Conservation (phyloP, 2,113 vertebrate genomes). For the Equus przewalskii region DNA sequence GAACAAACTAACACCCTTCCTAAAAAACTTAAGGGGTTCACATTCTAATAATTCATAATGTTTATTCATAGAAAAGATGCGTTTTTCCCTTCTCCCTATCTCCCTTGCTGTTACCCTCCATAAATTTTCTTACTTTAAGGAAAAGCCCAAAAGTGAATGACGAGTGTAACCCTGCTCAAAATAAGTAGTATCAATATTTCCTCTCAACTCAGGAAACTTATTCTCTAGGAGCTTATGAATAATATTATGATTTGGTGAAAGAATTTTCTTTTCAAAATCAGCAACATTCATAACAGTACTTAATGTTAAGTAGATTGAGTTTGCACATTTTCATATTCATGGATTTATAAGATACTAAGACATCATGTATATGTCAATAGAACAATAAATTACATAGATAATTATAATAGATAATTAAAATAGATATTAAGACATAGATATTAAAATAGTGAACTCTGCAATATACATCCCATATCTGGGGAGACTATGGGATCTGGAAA, state of each 20-base stretch:
- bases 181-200: background rate
- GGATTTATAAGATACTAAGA: background rate
- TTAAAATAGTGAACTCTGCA: background rate
- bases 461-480: background rate
- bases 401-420: background rate
- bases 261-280: background rate
- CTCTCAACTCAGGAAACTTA: background rate
- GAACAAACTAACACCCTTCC: background rate
- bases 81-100: background rate
- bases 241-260: background rate
- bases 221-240: background rate
- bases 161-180: background rate
- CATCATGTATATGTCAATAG: background rate
- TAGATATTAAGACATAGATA: background rate
- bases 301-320: background rate
- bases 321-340: conserved; percentile 3
- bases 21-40: background rate
- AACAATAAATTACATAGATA: background rate
- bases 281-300: background rate
- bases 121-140: background rate
- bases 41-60: background rate
- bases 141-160: background rate
- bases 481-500: background rate
- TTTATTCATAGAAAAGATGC: background rate
- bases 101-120: background rate